Base-by-base conservation (phyloP, 2,888 invertebrate genomes). In the Octodonta nipae region DNA sequence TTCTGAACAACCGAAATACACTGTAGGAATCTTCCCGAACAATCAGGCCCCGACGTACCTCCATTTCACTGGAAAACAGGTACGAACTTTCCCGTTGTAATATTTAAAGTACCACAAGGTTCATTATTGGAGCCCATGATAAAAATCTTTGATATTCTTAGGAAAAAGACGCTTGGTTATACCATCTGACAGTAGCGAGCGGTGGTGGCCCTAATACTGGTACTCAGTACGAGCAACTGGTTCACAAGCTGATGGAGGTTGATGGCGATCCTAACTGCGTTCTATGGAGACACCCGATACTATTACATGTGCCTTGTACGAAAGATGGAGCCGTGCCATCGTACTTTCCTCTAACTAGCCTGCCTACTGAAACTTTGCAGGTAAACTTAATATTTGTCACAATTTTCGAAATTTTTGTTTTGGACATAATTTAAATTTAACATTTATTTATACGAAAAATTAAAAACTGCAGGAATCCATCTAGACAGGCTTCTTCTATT, bases 241-340 rank as follows among this genome's bases (percentile, higher is more conserved):
- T 93, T 26, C 91, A 93, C 60, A 88, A 91, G 60, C 71, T 96
- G 16, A 92, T 95, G 92, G 91, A 92, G 61, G 86, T 85, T 22
- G 91, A 92, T 51, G 92, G 91, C 0, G 91, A 92, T 66, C 78
- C 88, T 8, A 85, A 78, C 60, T 88, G 87, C 61, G 86, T 88
- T 30, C 68, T 91, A 38, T 93, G 93, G 92, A 76, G 89, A 59
- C 91, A 92, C 70, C 92, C 92, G 2, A 73, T 85, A 31, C 60
- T 93, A 40, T 65, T 92, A 15, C 87, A 92, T 61, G 61, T 60
- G 53, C 58, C 61, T 51, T 61, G 61, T 49, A 82, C 85, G 28
- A 92, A 92, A 64, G 92, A 92, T 50, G 80, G 84, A 42, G 83
- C 91, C 34, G 75, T 81, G 0, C 61, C 61, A 35, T 61, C 61